Evolutionary conservation across 2,113 vertebrate species (phyloP).

Genomic region (Oenanthe oenanthe): DNA sequence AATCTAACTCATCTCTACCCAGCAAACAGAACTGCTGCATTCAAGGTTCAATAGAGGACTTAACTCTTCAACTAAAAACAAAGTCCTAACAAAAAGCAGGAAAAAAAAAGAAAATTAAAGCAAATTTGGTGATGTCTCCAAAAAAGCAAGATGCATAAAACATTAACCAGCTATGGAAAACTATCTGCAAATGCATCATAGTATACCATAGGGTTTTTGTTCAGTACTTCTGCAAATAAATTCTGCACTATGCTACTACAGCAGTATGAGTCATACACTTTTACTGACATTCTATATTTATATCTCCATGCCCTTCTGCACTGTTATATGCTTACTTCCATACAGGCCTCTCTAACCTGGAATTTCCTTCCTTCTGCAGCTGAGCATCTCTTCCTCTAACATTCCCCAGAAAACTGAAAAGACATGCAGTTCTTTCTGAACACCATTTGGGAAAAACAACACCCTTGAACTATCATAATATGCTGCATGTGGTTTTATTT

Average conservation of each 20-base stretch:
- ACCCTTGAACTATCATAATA: background rate
- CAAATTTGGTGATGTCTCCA: background rate
- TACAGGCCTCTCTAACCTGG: background rate
- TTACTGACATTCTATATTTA: slow-evolving; percentile 58
- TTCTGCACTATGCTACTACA: slow-evolving; percentile 56
- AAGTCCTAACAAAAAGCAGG: slow-evolving; percentile 16
- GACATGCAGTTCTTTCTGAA: background rate
- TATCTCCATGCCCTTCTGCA: slow-evolving; percentile 42
- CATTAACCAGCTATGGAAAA: slow-evolving; percentile 43
- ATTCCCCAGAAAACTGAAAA: background rate
- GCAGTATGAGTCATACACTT: slow-evolving; percentile 63
- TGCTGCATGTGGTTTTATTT: background rate
- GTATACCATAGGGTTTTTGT: slow-evolving; percentile 45
- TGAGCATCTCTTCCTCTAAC: background rate
- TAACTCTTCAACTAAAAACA: slow-evolving; percentile 55
- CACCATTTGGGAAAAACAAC: background rate
- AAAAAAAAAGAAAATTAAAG: background rate
- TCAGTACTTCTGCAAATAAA: slow-evolving; percentile 61
- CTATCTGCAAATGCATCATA: slow-evolving; percentile 40
- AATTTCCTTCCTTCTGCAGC: background rate
- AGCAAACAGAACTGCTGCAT: slow-evolving; percentile 66
- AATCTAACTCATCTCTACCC: slow-evolving; percentile 68
- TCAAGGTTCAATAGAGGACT: slow-evolving; percentile 63
- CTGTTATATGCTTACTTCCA: background rate
- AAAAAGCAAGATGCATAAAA: slow-evolving; percentile 46